Percentiles rank a stretch among this genome's conserved stretches.
Conservation (phyloP, 2,797 vertebrate genomes). For the Scomberomorus guttatus region DNA sequence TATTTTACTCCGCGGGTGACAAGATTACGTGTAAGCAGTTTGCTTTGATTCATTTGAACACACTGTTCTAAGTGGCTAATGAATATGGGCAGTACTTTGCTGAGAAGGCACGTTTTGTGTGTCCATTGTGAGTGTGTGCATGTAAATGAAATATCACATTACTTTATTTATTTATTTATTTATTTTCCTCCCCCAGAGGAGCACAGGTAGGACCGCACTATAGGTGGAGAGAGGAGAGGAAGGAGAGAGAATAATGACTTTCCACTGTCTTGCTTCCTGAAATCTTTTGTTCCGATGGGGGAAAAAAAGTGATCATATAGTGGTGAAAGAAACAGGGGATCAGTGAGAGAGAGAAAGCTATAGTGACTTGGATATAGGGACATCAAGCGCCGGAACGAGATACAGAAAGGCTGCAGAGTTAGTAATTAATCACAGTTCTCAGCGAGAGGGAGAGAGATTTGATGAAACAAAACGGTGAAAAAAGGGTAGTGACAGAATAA, state of each 20-base stretch:
- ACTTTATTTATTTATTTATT: slow-evolving; percentile 3
- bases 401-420: slow-evolving; percentile 37
- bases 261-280: slow-evolving; percentile 41
- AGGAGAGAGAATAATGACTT: slow-evolving; percentile 64
- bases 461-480: slow-evolving; percentile 42
- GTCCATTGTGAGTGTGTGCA: slow-evolving; percentile 42
- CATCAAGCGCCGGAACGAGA: slow-evolving; percentile 11
- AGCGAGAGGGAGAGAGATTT: slow-evolving; percentile 32
- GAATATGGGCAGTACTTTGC: slow-evolving; percentile 73
- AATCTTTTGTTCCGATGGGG: slow-evolving; percentile 62
- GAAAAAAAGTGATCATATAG: slow-evolving; percentile 20
- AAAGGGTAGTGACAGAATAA: slow-evolving; percentile 36
- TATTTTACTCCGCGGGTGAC: slow-evolving; percentile 70
- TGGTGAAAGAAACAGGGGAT: slow-evolving; percentile 25
- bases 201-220: slow-evolving; percentile 61
- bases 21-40: slow-evolving; percentile 78
- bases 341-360: slow-evolving; percentile 33
- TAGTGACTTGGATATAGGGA: slow-evolving; percentile 37
- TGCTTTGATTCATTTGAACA: slow-evolving; percentile 78
- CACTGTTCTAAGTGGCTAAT: slow-evolving; percentile 73
- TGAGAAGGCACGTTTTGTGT: slow-evolving; percentile 71
- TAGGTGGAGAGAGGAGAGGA: slow-evolving; percentile 51
- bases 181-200: slow-evolving; percentile 61
- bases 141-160: slow-evolving; percentile 74
- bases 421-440: slow-evolving; percentile 68